phyloP scores from a whole-genome alignment of 2,113 vertebrate species.

The Sapayoa aenigma region DNA sequence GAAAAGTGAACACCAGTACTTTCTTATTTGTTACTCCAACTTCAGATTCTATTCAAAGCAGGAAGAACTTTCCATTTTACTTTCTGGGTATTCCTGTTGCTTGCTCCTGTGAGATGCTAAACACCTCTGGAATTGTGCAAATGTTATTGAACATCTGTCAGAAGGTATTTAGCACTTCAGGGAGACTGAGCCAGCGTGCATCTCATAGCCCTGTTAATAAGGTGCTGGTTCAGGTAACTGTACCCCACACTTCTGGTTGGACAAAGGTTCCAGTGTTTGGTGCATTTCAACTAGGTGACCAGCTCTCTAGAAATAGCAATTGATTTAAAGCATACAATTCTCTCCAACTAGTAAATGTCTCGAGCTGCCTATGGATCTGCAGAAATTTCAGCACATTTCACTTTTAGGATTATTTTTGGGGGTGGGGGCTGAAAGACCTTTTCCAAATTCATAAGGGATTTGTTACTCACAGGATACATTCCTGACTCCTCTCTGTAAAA shows the following conservation, averaged over 20 bases:
- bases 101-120: background rate
- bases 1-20: background rate
- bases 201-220: background rate
- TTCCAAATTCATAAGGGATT: background rate
- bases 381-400: background rate
- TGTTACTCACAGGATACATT: conserved; percentile 8
- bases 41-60: background rate
- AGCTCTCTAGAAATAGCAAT: background rate
- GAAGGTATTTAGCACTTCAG: background rate
- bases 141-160: background rate
- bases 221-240: background rate
- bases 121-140: background rate
- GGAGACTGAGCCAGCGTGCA: accelerated
- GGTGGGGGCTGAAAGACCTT: background rate
- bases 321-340: background rate
- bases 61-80: background rate
- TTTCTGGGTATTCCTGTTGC: background rate
- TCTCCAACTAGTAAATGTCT: background rate
- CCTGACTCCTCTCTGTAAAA: conserved; percentile 2
- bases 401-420: background rate
- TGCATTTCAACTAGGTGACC: background rate
- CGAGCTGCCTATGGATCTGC: background rate
- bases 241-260: background rate
- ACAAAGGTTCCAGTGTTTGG: background rate
- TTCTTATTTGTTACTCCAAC: background rate